Evolutionary conservation across 2,797 vertebrate genomes (phyloP), one percentile per base, ranked within the genome.

Genomic region (Manis javanica): DNA sequence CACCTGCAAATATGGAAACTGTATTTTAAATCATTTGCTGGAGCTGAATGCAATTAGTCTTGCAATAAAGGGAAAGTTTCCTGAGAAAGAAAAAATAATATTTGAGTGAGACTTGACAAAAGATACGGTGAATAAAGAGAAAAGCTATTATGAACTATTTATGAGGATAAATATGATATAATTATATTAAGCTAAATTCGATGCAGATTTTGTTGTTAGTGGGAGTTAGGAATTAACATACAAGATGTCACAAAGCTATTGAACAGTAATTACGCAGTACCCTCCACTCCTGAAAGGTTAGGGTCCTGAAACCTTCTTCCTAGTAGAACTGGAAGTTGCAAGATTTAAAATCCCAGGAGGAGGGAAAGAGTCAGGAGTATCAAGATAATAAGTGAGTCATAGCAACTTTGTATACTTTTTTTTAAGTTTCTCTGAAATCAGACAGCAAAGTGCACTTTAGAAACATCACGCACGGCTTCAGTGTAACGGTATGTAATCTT

Each of bases 131-230:
- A 78, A 9, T 86, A 61, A 91, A 81, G 82, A 92, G 74, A 88
- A 90, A 96, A 66, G 29, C 53, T 86, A 0, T 90, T 72, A 64
- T 83, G 59, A 79, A 87, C 59, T 69, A 49, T 86, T 89, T 94
- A 11, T 85, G 57, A 71, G 81, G 53, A 87, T 92, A 77, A 91
- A 46, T 46, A 46, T 46, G 46, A 46, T 46, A 46, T 46, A 46
- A 46, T 46, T 46, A 46, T 46, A 46, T 46, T 11, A 46, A 46
- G 46, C 11, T 46, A 46, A 86, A 85, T 68, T 14, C 51, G 81
- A n/a, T 77, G 57, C 29, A 66, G 42, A 61, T 26, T 74, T 86
- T 94, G 37, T 94, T 42, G 66, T 78, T 55, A 59, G 23, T 72
- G 49, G 64, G 51, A 90, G 19, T 86, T 79, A 72, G 55, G 61